These are phyloP conservation scores for Amphibalanus amphitrite DNA, from an alignment of 1,140 invertebrate species.

Conservation along the genomic window DNA sequence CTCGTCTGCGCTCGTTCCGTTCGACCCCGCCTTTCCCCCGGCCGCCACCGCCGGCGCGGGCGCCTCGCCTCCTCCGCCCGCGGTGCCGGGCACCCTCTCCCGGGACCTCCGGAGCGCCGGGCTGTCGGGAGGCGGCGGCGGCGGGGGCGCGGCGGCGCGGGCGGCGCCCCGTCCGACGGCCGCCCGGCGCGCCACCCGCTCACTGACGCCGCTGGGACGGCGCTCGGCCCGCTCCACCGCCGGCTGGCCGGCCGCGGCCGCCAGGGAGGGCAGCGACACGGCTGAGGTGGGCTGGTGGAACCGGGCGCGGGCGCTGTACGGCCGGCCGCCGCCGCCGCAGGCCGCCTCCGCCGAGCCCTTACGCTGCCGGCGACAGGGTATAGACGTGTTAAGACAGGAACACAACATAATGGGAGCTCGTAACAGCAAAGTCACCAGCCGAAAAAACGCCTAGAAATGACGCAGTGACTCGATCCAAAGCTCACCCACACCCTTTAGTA, in stretches of 20 bases:
- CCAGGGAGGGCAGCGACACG: neutral
- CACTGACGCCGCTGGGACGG: neutral
- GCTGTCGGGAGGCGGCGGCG: neutral
- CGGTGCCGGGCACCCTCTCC: neutral
- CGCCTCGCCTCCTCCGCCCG: too few relatives aligned
- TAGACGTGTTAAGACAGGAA: too few relatives aligned
- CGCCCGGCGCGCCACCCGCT: neutral
- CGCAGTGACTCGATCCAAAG: too few relatives aligned
- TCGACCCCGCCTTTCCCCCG: too few relatives aligned
- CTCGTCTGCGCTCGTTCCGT: too few relatives aligned
- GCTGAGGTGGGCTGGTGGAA: neutral
- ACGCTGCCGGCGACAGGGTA: neutral
- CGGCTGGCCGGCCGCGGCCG: neutral
- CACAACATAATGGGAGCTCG: too few relatives aligned
- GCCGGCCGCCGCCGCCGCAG: neutral
- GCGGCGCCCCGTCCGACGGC: too few relatives aligned
- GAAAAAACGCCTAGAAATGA: too few relatives aligned
- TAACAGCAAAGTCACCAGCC: too few relatives aligned
- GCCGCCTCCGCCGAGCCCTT: neutral
- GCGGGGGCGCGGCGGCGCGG: too few relatives aligned
- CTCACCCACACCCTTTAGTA: too few relatives aligned
- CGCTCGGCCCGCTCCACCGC: neutral
- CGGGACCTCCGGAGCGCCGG: neutral
- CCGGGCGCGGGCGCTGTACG: neutral
- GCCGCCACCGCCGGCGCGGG: too few relatives aligned